A percentile compares a stretch with the other conserved stretches of the same genome.
These are phyloP conservation scores for Pachypanchax playfairii DNA, from an alignment of 2,113 vertebrate genomes.

Conservation along the genomic window DNA sequence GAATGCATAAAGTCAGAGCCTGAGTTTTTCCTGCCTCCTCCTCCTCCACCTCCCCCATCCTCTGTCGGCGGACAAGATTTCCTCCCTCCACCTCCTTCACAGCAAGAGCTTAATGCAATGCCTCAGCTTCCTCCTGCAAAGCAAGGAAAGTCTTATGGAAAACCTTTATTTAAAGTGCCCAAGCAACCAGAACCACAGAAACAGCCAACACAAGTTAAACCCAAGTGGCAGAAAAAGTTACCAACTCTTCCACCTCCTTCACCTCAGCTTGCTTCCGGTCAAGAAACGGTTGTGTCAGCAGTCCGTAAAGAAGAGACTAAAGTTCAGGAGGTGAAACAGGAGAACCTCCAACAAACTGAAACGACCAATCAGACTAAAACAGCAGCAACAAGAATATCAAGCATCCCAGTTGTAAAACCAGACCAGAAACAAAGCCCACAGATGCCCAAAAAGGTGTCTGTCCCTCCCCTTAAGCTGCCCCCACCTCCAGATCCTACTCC, in stretches of 20 bases:
- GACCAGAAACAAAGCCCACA: constrained; percentile 48
- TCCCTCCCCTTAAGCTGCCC: constrained; percentile 81
- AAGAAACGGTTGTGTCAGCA: constrained; percentile 21
- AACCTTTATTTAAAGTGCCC: constrained; percentile 77
- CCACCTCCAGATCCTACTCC: constrained; percentile 70
- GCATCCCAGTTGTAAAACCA: constrained; percentile 40
- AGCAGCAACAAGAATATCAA: constrained; percentile 44
- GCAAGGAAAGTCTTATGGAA: constrained; percentile 53
- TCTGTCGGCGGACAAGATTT: constrained; percentile 59
- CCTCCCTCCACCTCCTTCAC: constrained; percentile 75
- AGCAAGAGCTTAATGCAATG: constrained; percentile 75
- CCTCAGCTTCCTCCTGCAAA: constrained; percentile 65
- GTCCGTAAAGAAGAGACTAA: constrained; percentile 25
- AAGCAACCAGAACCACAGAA: constrained; percentile 76
- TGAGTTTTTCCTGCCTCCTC: constrained; percentile 73
- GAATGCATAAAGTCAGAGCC: constrained; percentile 73
- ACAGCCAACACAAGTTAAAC: constrained; percentile 64
- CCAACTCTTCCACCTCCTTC: constrained; percentile 49
- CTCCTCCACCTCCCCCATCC: constrained; percentile 65
- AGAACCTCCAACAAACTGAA: constrained; percentile 48
- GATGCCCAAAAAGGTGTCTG: constrained; percentile 67
- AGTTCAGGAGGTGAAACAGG: constrained; percentile 54
- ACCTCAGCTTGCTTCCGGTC: constrained; percentile 50
- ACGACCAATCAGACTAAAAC: constrained; percentile 43
- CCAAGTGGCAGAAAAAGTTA: constrained; percentile 78